Evolutionary conservation across 2,888 invertebrate species (phyloP), one percentile per base, ranked within the genome.

Genomic region (Pachydiplax longipennis): DNA sequence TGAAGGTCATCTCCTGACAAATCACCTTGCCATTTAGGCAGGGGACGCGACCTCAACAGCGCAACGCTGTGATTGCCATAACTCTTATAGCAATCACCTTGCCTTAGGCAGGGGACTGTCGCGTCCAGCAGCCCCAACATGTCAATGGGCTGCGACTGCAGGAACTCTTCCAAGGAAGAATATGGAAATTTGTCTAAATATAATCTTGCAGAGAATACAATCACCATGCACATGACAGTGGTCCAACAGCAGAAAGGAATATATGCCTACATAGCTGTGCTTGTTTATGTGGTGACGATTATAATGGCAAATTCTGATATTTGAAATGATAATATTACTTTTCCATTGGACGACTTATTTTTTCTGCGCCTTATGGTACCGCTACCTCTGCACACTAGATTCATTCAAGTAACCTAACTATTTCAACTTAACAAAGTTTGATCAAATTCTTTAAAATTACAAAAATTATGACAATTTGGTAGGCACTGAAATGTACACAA

Each of bases 21-120:
- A 87, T 87, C 87, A 61, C 87, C 87, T 87, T 87, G 87, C 87
- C 87, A 53, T 53, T 58, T 37, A 37, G 87, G 87, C 87, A 87
- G 87, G 87, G 87, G 87, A 87, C 87, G 61, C 87, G 87, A 87
- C 87, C 87, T 87, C 87, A 87, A 87, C 87, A 87, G 87, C 87
- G n/a, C 87, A 37, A 61, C 37, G 87, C 87, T 87, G 87, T 61
- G 61, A 87, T 87, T 61, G 87, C 87, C 87, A 61, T 40, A 40
- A 18, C 4, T 35, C 15, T 58, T 12, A 5, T 12, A 35, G 83
- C 83, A 83, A 83, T 83, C 83, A 83, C 83, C 83, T 83, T 83
- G 83, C 83, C 83, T 1, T 53, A 35, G 83, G 83, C 83, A 83
- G 53, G 83, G 83, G 83, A 83, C 83, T 83, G 87, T 87, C 87